Base-by-base conservation (phyloP, 1,140 invertebrate genomes). In the Drosophila tristis region DNA sequence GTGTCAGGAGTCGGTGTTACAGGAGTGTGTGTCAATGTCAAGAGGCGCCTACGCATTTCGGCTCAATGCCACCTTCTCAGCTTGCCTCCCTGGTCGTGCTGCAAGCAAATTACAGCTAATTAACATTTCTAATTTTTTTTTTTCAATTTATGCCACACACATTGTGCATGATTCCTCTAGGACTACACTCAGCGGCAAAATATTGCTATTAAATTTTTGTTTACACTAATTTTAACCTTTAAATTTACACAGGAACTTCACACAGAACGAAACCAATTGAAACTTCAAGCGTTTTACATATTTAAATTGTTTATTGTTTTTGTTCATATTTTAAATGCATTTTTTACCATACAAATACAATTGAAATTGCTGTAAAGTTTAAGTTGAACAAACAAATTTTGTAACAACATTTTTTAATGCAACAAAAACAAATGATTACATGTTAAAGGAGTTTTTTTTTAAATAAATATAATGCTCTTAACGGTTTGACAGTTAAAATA, bases 51-150 rank as follows among this genome's bases (percentile, higher is more conserved):
- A 45, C 20, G 39, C 47, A 66, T 44, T 56, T 54, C 42, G 73
- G 58, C 55, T 50, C 59, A 56, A 53, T 47, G 71, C 25, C 47
- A 20, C 48, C 15, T 6, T 51, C 15, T 5, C 42, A 8, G 15
- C 47, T 26, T 23, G 15, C 35, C 26, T 43, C 35, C 39, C 50
- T 29, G 51, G 61, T 50, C 50, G 45, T 29, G 56, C 56, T 65
- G 53, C 63, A 70, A 70, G 80, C 76, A 89, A 80, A 84, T 90
- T 84, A 84, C 65, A 57, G 55, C 65, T 89, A 89, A 89, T 89
- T 89, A 84, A 89, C 80, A 89, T 89, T 77, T 70, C 31, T 29
- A 39, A 4, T 25, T 45, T 53, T 59, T 47, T 86, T 86, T 87
- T 85, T 89, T 87, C 79, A 89, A 89, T 89, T 87, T 87, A 62